Conservation (phyloP, 2,797 vertebrate species). For the Coranthus polyacanthus region DNA sequence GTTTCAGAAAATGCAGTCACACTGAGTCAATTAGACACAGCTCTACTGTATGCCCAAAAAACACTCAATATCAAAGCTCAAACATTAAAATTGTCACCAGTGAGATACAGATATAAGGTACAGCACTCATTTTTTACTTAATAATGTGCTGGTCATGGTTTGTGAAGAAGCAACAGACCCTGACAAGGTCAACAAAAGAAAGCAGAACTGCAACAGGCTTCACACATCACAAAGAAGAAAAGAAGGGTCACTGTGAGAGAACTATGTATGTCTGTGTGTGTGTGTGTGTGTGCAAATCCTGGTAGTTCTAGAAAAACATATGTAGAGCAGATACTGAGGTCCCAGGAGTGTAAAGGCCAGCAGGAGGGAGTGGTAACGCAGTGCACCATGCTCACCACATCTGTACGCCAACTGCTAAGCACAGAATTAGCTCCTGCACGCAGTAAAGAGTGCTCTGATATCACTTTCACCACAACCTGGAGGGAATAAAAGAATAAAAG, state of each 20-base stretch:
- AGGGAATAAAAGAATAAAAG: not conserved
- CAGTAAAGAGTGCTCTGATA: not conserved
- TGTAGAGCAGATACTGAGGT: slow-evolving; percentile 46
- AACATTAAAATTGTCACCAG: too few relatives aligned
- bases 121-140: not conserved
- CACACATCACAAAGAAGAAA: not conserved
- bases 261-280: not conserved
- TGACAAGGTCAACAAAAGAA: slow-evolving; percentile 2
- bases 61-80: too few relatives aligned
- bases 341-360: slow-evolving; percentile 32
- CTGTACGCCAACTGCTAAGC: slow-evolving; percentile 42
- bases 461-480: slow-evolving; percentile 3
- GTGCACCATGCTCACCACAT: slow-evolving; percentile 43
- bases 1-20: too few relatives aligned
- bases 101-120: too few relatives aligned
- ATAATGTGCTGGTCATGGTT: slow-evolving; percentile 30
- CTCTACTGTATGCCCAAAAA: too few relatives aligned
- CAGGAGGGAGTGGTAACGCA: slow-evolving; percentile 43
- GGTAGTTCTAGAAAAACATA: slow-evolving; percentile 34
- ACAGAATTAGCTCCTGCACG: slow-evolving; percentile 28
- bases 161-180: slow-evolving; percentile 25
- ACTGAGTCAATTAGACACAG: too few relatives aligned
- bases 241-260: not conserved
- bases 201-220: slow-evolving; percentile 11
- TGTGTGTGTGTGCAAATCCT: slow-evolving; percentile 19